Evolutionary conservation across 2,797 vertebrate species (phyloP), one percentile per base, ranked within the genome.

Genomic region (Trachops cirrhosus): DNA sequence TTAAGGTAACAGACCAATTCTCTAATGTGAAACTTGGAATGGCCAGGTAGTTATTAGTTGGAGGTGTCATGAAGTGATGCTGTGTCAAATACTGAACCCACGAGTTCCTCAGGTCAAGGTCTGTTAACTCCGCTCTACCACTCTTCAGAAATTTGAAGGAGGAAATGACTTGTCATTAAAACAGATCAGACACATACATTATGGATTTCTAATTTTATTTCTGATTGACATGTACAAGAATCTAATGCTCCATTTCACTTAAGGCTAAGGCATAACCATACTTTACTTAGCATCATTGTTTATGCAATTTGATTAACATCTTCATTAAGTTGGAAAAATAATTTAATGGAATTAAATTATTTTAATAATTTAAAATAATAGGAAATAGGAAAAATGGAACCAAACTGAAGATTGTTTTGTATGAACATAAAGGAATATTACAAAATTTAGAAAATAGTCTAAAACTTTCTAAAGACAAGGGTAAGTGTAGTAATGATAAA

Each of bases 101-200:
- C 0, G 48, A 7, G 18, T 70, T 80, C 21, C 24, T 86, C 34
- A 62, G 12, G 10, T 78, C 29, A 87, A 11, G 26, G 6, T 79
- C 32, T 91, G 0, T 82, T 86, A 78, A 39, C 5, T 88, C 8
- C 79, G 64, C 5, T 22, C 21, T 12, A 48, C 18, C 57, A 91
- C 14, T 68, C 48, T 91, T n/a, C 44, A 83, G 32, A 87, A 82
- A 50, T 95, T 86, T 75, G 48, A 77, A 96, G 44, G 6, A 89
- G 82, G 50, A 71, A 95, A 52, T 67, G 21, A 37, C 50, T 37
- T 19, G 21, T 82, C 92, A 39, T 37, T 44, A 8, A 89, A 73
- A 26, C 83, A 68, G 39, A 62, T 70, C 52, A 52, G 18, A 48
- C 15, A 44, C 15, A 73, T 6, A 48, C 10, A 12, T 46, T 41